Conservation (phyloP, 2,113 vertebrate genomes). For the Plestiodon gilberti region DNA sequence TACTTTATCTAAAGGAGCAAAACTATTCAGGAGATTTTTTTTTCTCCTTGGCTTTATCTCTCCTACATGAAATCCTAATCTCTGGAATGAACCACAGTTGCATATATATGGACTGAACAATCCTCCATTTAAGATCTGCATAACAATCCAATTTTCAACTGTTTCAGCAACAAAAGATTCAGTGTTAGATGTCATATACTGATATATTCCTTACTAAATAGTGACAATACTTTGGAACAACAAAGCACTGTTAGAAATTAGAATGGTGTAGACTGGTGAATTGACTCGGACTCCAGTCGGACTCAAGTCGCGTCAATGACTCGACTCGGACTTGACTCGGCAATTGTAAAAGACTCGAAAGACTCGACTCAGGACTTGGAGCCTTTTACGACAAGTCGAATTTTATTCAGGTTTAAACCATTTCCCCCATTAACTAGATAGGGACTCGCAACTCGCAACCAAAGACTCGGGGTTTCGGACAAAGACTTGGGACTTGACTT, state of each 20-base stretch:
- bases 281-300: no score
- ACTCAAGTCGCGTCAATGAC: no score
- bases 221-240: slow-evolving; percentile 1
- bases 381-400: no score
- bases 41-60: background rate
- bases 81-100: background rate
- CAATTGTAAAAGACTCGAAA: no score
- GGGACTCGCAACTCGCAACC: no score
- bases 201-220: slow-evolving; percentile 12
- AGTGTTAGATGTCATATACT: slow-evolving; percentile 10
- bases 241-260: background rate
- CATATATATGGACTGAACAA: background rate
- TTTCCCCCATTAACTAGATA: no score
- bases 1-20: background rate
- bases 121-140: background rate
- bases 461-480: no score
- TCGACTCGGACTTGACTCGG: no score
- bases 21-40: background rate
- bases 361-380: no score
- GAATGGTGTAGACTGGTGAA: no score
- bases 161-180: slow-evolving; percentile 10
- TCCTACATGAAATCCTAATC: background rate
- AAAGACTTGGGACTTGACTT: no score
- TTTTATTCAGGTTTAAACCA: no score
- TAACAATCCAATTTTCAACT: background rate